Evolutionary conservation across 2,113 vertebrate genomes (phyloP), one percentile per base, ranked within the genome.

Genomic region (Nettapus auritus): DNA sequence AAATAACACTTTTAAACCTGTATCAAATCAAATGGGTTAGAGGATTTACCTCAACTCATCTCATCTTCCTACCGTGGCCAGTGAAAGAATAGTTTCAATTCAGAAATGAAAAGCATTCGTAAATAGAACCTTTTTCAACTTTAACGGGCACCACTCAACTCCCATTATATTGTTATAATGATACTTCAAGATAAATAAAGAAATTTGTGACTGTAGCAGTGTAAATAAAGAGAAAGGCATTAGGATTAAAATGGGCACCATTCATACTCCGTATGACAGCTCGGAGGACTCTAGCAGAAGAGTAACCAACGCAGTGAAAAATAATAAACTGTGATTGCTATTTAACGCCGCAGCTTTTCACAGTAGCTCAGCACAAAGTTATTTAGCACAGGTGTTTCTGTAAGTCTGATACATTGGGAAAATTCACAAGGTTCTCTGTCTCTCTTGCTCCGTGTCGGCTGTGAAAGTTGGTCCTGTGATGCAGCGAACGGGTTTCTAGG

Each of bases 371-470:
- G 94, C 93, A 94, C 86, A 86, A 94, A 96, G 90, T 88, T 95
- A 93, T 94, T 94, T 96, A 95, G 93, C 96, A 93, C 95, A 96
- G 93, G 94, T 94, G 96, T 90, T 96, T 96, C 90, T 96, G 95
- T 92, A 93, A 96, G 95, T 96, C 94, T 94, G 94, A 96, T 97
- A 96, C 95, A 75, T 94, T 93, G 96, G 95, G 96, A 97, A 96
- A 97, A 95, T 96, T 97, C 94, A 13, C 94, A 97, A 86, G 95
- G 94, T 96, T 96, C 77, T 86, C 85, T 22, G 29, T 73, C 94
- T 95, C 89, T 38, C 88, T 90, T 95, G 88, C 94, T 91, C 85
- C 52, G 46, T 95, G 87, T 88, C 46, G 56, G 87, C 93, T 93
- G 93, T 63, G 93, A 96, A 94, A 94, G 93, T 76, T 91, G 82